Conservation (phyloP, 2,797 vertebrate species). For the Hylomyscus alleni region DNA sequence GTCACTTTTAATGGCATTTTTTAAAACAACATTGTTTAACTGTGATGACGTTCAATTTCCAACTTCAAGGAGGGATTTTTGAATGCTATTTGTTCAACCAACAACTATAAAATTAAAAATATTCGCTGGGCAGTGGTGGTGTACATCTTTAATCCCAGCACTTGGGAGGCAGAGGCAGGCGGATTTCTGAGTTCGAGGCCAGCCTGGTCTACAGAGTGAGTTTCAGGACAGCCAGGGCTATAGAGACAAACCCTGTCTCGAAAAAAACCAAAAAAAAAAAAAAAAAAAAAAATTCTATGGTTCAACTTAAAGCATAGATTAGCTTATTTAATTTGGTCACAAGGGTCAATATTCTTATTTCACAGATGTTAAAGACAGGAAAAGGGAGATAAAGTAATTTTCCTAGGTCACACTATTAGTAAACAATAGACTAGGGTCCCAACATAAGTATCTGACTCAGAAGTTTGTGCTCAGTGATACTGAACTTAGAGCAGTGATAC, state of each 20-base stretch:
- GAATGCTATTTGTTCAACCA: slow-evolving; percentile 16
- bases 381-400: slow-evolving; percentile 42
- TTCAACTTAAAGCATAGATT: neutral
- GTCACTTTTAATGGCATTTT: neutral
- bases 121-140: no score
- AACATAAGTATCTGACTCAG: neutral
- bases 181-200: no score
- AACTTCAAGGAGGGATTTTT: neutral
- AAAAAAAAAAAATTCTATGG: no score
- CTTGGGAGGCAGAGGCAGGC: no score
- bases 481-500: neutral
- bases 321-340: slow-evolving; percentile 28
- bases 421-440: neutral
- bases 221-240: no score
- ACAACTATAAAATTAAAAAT: neutral
- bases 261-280: no score
- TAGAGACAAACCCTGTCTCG: no score
- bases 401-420: neutral
- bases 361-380: neutral
- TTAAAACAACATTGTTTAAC: neutral
- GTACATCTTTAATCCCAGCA: no score
- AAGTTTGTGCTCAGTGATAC: neutral
- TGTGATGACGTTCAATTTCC: neutral
- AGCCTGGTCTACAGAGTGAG: no score
- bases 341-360: neutral